Conservation (phyloP, 2,888 invertebrate species). For the Oligia strigilis region DNA sequence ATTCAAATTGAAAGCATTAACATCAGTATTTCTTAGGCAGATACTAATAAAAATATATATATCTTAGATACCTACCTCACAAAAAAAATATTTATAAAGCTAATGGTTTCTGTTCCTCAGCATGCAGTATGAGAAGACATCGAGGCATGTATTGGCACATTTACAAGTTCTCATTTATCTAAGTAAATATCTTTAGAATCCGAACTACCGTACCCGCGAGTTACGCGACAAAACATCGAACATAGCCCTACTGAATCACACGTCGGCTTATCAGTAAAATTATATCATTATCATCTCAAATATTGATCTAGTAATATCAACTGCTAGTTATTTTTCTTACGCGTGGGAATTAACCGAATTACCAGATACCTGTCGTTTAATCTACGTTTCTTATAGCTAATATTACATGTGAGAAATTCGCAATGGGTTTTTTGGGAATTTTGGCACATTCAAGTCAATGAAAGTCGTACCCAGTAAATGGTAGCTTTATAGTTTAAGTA, state of each 20-base stretch:
- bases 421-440: constrained; percentile 35
- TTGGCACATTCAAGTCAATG: neutral
- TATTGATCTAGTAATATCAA: constrained; percentile 74
- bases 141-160: neutral
- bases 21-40: neutral
- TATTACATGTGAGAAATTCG: constrained; percentile 54
- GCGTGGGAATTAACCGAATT: constrained; percentile 69
- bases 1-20: neutral
- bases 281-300: constrained; percentile 76
- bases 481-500: no score
- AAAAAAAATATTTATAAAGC: neutral
- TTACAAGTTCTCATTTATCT: neutral
- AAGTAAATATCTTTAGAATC: neutral
- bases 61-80: neutral
- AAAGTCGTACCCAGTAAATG: no score
- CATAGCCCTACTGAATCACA: constrained; percentile 67
- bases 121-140: neutral
- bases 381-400: constrained; percentile 44
- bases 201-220: constrained; percentile 20
- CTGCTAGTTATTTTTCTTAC: constrained; percentile 63
- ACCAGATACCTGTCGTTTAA: constrained; percentile 54
- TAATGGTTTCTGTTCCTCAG: neutral
- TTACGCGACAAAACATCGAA: constrained; percentile 45
- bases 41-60: neutral
- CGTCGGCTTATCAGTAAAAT: constrained; percentile 70